Base-by-base conservation (phyloP, 2,888 invertebrate genomes). In the Pollenia angustigena region DNA sequence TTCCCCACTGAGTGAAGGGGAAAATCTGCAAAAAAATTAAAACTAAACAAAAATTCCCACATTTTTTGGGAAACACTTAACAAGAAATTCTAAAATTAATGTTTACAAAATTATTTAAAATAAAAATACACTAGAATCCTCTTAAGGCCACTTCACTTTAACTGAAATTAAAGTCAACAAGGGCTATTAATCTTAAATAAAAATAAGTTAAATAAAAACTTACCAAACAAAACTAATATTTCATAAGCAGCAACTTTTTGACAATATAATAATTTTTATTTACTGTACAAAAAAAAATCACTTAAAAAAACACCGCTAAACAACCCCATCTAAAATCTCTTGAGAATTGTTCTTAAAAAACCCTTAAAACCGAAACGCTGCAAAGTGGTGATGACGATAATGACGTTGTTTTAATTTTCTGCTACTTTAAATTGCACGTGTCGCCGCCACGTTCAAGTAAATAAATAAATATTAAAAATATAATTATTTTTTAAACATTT, bases 401-500 rank as follows among this genome's bases (percentile, higher is more conserved):
- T 9, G 56, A 42, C 66, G 16, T 23, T 12, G 40, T 6, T 32
- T 32, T n/a, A 74, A 74, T 81, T 81, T 74, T 56, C 58, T 68
- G 56, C 18, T 50, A 58, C 42, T 42, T 75, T 62, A 62, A 82
- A 76, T 69, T 76, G 69, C 82, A 76, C 82, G 82, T 82, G 82
- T 11, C 69, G 40, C 44, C 54, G 62, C 54, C 62, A 54, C 32
- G 60, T 52, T 52, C 12, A 40, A 52, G 23, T 60, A 62, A 71
- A 60, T 68, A 81, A 81, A 75, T 18, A 54, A 74, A 72, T 60
- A 44, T 68, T 68, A 46, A 60, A 10, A 46, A 82, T 60, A 69
- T 54, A 82, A 62, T 82, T 46, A 69, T 52, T 11, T 40, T 50
- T 54, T 46, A 16, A 46, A 32, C 14, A 46, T 66, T 66, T 66